Base-by-base conservation (phyloP, 2,888 invertebrate species). In the Tineola bisselliella region DNA sequence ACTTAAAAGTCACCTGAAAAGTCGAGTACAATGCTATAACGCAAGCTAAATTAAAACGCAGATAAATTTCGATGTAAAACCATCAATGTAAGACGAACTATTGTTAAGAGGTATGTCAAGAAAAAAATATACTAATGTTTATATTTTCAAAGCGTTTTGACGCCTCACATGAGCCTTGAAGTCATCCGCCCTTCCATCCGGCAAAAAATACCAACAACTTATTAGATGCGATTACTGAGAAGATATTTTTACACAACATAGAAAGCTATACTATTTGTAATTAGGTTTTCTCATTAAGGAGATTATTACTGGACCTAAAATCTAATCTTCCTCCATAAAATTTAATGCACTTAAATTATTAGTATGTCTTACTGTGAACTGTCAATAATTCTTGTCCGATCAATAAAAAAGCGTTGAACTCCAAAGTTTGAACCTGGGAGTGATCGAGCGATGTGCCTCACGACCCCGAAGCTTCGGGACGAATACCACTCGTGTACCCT, bases 161-260 rank as follows among this genome's bases (percentile, higher is more conserved):
- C 17, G 30, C 44, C 25, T 43, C 44, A 44, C 17, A 30, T 25
- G 62, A 69, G 64, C 73, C 72, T 72, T 73, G 69, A 64, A 58
- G 52, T 63, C 66, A 66, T 70, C 71, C 72, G 74, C 65, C 64
- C 61, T 64, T 62, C 66, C 68, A 65, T 74, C 73, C 71, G 70
- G 70, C 63, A 64, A 48, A 38, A 38, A 68, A 68, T 65, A 59
- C 65, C 48, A 17, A n/a, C 48, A 43, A 3, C 43, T 43, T 10
- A 15, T 48, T 17, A 15, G 8, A 48, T 48, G 15, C 1, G 8
- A 13, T 8, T 48, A 17, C 15, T 48, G 15, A 17, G 48, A 15
- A 48, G 43, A 10, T 43, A 43, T 43, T 43, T 25, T 25, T 25
- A 25, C 6, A 25, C 25, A 25, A 25, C 25, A 25, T 25, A 6